phyloP scores from a whole-genome alignment of 2,888 invertebrate species.

The Didymodactylos carnosus region DNA sequence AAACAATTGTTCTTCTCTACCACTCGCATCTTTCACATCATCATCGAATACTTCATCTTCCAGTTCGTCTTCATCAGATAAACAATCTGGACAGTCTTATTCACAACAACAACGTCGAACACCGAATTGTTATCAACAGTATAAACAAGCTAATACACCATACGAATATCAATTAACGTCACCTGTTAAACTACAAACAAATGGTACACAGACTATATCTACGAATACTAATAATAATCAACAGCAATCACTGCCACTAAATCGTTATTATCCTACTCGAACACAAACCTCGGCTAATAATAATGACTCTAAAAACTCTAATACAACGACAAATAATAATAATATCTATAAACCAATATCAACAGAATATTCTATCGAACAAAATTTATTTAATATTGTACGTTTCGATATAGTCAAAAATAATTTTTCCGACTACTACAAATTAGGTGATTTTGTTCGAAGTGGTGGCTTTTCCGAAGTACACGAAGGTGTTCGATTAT shows the following conservation, averaged over 20 bases:
- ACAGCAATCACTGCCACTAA: no score
- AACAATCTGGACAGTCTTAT: neutral
- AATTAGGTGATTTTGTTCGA: slow-evolving; percentile 9
- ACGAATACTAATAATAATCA: no score
- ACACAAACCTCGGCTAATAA: no score
- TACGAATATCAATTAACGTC: neutral
- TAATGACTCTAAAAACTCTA: no score
- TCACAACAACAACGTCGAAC: no score
- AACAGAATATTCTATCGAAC: neutral
- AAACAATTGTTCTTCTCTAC: no score
- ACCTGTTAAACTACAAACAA: neutral
- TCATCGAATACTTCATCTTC: neutral
- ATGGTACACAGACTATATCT: no score
- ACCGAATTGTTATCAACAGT: neutral
- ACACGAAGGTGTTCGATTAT: slow-evolving; percentile 7
- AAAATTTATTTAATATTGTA: neutral
- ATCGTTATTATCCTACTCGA: no score
- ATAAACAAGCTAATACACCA: neutral
- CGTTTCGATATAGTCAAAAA: neutral
- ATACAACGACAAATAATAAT: no score
- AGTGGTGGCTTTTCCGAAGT: slow-evolving; percentile 14
- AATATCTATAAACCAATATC: no score
- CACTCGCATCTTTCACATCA: no score
- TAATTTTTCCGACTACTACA: neutral
- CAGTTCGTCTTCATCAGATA: neutral